These are phyloP conservation scores for Drosophila ercepeae DNA, from an alignment of 1,140 invertebrate genomes.

Conservation along the genomic window DNA sequence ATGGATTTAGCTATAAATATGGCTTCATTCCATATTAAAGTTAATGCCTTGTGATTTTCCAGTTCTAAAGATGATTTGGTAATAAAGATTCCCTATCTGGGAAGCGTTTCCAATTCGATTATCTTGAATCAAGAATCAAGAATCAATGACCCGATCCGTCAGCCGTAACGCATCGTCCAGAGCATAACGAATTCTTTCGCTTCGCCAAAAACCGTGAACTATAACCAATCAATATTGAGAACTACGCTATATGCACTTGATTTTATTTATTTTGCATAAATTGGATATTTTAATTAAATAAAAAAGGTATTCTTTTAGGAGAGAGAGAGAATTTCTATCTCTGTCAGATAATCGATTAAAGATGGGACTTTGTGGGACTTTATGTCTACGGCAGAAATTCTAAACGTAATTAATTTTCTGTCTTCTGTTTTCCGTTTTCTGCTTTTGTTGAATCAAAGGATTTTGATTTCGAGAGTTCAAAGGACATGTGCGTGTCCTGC, in stretches of 20 bases:
- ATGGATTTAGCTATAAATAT: conserved; percentile 11
- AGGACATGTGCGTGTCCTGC: conserved; percentile 18
- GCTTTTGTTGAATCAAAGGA: conserved; percentile 39
- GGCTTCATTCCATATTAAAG: neutral
- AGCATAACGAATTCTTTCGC: conserved; percentile 48
- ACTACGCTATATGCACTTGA: conserved; percentile 1
- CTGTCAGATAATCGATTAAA: too few relatives aligned
- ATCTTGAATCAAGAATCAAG: conserved; percentile 35
- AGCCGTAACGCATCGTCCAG: conserved; percentile 23
- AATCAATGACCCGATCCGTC: conserved; percentile 28
- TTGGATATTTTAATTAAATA: conserved; percentile 11
- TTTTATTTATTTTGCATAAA: conserved; percentile 21
- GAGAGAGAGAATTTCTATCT: too few relatives aligned
- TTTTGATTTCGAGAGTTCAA: conserved; percentile 47
- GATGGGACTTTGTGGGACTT: neutral
- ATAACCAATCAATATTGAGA: conserved; percentile 37
- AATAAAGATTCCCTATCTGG: too few relatives aligned
- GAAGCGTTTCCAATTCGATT: conserved; percentile 57
- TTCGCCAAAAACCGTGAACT: conserved; percentile 35
- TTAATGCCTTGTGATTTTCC: conserved; percentile 1
- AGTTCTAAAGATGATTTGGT: conserved; percentile 6
- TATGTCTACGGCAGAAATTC: conserved; percentile 28
- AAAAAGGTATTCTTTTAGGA: neutral
- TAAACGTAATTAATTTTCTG: conserved; percentile 66
- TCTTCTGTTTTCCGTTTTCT: too few relatives aligned